Conservation (phyloP, 2,888 invertebrate species). For the Megaustenia siamemsis region DNA sequence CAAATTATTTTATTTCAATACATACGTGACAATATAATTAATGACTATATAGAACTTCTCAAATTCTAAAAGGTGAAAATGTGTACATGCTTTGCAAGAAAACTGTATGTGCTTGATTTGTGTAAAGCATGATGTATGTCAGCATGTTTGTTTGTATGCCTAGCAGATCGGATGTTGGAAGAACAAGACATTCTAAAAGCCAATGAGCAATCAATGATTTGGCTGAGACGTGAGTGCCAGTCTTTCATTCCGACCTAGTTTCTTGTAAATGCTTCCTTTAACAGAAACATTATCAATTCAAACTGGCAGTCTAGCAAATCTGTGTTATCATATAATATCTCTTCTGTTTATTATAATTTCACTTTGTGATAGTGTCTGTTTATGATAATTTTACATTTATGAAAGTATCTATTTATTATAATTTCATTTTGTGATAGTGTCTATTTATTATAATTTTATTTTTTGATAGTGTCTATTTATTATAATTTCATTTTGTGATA, state of each 20-base stretch:
- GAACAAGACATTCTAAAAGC: constrained; percentile 70
- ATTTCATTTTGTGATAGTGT: too few relatives aligned
- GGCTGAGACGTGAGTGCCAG: constrained; percentile 71
- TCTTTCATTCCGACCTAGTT: neutral
- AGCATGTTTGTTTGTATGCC: constrained; percentile 39
- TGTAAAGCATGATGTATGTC: neutral
- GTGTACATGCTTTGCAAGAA: too few relatives aligned
- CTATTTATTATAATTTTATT: too few relatives aligned
- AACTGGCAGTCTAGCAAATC: neutral
- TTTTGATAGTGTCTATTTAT: too few relatives aligned
- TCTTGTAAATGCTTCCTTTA: neutral
- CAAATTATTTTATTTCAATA: neutral
- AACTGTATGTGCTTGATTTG: neutral
- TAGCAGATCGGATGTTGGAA: constrained; percentile 72
- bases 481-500: too few relatives aligned
- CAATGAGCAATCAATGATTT: constrained; percentile 68
- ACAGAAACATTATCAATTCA: neutral
- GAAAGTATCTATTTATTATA: too few relatives aligned
- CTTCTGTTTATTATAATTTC: neutral
- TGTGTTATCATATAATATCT: neutral
- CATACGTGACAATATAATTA: neutral
- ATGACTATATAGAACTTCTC: neutral
- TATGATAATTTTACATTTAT: too few relatives aligned
- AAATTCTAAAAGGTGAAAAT: too few relatives aligned
- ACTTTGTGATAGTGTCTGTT: too few relatives aligned